These are phyloP conservation scores for Hypomecis punctinalis DNA, from an alignment of 2,888 invertebrate genomes.

Conservation along the genomic window DNA sequence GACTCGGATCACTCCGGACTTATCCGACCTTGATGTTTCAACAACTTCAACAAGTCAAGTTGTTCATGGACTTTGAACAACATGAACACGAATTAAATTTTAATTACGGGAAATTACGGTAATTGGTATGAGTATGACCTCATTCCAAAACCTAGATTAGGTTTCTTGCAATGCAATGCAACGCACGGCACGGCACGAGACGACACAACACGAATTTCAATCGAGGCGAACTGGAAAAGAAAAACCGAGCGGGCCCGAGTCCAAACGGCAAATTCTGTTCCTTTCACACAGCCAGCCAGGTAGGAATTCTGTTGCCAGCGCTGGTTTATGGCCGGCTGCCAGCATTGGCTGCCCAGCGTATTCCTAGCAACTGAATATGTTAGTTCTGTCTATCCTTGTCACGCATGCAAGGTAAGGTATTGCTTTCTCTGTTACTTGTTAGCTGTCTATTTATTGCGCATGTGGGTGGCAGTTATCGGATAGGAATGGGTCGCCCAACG, in stretches of 20 bases:
- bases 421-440: conserved; percentile 49
- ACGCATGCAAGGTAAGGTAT: conserved; percentile 45
- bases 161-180: conserved; percentile 5
- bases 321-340: conserved; percentile 68
- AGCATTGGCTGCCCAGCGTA: conserved; percentile 73
- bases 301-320: conserved; percentile 62
- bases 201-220: conserved; percentile 36
- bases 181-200: conserved; percentile 18
- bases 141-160: conserved; percentile 8
- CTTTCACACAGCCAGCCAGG: conserved; percentile 62
- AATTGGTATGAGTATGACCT: conserved; percentile 9
- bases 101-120: conserved; percentile 27
- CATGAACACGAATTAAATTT: conserved; percentile 23
- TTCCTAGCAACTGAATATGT: conserved; percentile 62
- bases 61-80: conserved; percentile 24
- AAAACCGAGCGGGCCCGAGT: conserved; percentile 10
- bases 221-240: conserved; percentile 36
- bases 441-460: conserved; percentile 33
- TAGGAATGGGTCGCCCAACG: conserved; percentile 28
- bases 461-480: conserved; percentile 22
- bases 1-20: conserved; percentile 31
- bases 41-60: conserved; percentile 16
- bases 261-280: conserved; percentile 61
- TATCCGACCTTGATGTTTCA: conserved; percentile 25
- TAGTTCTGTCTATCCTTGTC: conserved; percentile 56